Base-by-base conservation (phyloP, 2,888 invertebrate species). In the Folsomia manolachei region DNA sequence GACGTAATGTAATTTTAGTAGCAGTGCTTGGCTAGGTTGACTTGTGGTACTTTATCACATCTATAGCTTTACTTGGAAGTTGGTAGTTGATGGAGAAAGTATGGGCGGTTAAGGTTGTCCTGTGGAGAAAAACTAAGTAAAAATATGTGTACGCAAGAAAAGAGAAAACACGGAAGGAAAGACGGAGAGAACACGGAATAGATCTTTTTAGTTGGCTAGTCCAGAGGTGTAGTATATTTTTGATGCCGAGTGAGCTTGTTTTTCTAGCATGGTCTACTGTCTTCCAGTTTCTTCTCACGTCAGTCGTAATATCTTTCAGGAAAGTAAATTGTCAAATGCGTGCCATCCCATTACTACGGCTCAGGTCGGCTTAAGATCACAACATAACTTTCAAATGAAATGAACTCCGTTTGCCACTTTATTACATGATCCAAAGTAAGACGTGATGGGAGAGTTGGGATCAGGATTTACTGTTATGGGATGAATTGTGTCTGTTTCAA, bases 301-400 rank as follows among this genome's bases (percentile, higher is more conserved):
- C 56, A 56, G 19, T 7, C 21, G 56, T 21, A 56, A 56, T 56
- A 56, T 56, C 56, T 21, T 56, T 56, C 56, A 56, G 18, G 11
- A 56, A 56, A 56, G n/a, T 56, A 56, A 56, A 56, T 56, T 56
- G 56, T 21, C 21, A 56, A 56, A 56, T 56, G 56, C 56, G 56
- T 56, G 56, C 18, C n/a, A 56, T n/a, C 56, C 19, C n/a, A 19
- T 56, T 56, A 56, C 56, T 56, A 4, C 4, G 7, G 11, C 21
- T 56, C 21, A 19, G 56, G 4, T 56, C 39, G 39, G 4, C 39
- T 9, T 39, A 4, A 4, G 39, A 39, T 4, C 39, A 39, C 14
- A 39, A 4, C 39, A 39, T 39, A 39, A 4, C 39, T n/a, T n/a
- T n/a, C n/a, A n/a, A n/a, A n/a, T n/a, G n/a, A n/a, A n/a, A n/a